A percentile compares a stretch with the other conserved stretches of the same genome.
These are phyloP conservation scores for Pachypanchax playfairii DNA, from an alignment of 2,113 vertebrate genomes.

Conservation along the genomic window DNA sequence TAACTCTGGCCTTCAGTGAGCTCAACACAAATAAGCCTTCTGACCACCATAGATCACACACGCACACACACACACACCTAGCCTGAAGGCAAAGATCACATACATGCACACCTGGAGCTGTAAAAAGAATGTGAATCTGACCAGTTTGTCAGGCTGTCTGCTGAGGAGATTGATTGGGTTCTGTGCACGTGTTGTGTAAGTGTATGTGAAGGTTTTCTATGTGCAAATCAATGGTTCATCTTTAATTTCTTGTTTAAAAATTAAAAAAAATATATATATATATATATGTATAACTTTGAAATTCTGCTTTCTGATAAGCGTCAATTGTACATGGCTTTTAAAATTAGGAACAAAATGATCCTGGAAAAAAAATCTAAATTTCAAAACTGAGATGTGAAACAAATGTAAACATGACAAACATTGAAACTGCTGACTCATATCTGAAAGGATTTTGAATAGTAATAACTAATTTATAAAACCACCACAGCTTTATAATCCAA, in stretches of 20 bases:
- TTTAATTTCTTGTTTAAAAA: too few relatives aligned
- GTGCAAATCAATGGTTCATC: too few relatives aligned
- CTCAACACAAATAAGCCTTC: slow-evolving; percentile 71
- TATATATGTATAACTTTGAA: too few relatives aligned
- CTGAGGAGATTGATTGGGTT: slow-evolving; percentile 47
- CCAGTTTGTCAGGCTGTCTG: slow-evolving; percentile 67
- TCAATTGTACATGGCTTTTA: background rate
- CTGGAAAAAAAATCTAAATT: background rate
- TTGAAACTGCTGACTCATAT: slow-evolving; percentile 12
- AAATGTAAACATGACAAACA: slow-evolving; percentile 5
- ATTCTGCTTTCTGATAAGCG: background rate
- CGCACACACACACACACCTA: slow-evolving; percentile 52
- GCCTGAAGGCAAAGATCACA: slow-evolving; percentile 51
- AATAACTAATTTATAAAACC: slow-evolving; percentile 34
- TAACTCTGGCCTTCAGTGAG: slow-evolving; percentile 66
- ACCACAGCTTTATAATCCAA: slow-evolving; percentile 24
- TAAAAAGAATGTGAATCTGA: slow-evolving; percentile 56
- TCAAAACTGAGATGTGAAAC: background rate
- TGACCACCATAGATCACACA: slow-evolving; percentile 56
- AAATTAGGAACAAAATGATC: background rate
- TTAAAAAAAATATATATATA: too few relatives aligned
- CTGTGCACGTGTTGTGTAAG: slow-evolving; percentile 35
- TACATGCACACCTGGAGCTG: slow-evolving; percentile 66
- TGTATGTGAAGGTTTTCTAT: slow-evolving; percentile 12
- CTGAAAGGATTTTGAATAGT: slow-evolving; percentile 17